These are phyloP conservation scores for Leptoclinus maculatus DNA, from an alignment of 2,797 vertebrate species.

Conservation along the genomic window DNA sequence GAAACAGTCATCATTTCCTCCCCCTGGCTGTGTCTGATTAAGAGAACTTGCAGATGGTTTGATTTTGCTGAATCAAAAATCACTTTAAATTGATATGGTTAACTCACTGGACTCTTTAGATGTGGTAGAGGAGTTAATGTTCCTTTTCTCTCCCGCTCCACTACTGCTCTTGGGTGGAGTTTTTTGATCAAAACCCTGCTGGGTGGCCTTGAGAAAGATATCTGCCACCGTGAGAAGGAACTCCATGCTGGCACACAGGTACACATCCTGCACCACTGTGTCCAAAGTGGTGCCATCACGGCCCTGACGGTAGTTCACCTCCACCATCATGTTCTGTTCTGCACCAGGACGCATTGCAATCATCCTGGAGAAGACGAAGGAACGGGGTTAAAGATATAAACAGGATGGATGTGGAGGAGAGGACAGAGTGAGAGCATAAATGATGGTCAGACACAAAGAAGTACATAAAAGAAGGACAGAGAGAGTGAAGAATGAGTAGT, in stretches of 20 bases:
- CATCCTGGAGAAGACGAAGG: slow-evolving; percentile 85
- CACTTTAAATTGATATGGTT: background rate
- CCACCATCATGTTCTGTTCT: slow-evolving; percentile 94
- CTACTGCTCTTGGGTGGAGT: slow-evolving; percentile 71
- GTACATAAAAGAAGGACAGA: background rate
- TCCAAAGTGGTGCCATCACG: slow-evolving; percentile 88
- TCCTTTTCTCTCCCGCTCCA: slow-evolving; percentile 68
- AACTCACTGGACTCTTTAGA: slow-evolving; percentile 88
- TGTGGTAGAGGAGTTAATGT: slow-evolving; percentile 70
- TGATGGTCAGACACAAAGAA: background rate
- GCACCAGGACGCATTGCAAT: slow-evolving; percentile 91
- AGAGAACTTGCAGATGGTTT: background rate
- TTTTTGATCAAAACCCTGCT: slow-evolving; percentile 84
- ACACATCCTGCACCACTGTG: slow-evolving; percentile 91
- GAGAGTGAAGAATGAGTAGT: background rate
- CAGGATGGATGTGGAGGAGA: background rate
- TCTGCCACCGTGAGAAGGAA: slow-evolving; percentile 94
- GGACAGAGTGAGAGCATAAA: background rate
- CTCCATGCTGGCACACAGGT: slow-evolving; percentile 97
- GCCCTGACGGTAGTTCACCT: slow-evolving; percentile 89
- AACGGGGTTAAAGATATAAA: background rate
- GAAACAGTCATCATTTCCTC: background rate
- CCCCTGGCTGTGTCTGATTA: background rate
- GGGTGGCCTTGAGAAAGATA: slow-evolving; percentile 91
- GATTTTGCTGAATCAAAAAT: background rate